Conservation (phyloP, 2,113 vertebrate genomes). For the Eudyptes chrysolophus region DNA sequence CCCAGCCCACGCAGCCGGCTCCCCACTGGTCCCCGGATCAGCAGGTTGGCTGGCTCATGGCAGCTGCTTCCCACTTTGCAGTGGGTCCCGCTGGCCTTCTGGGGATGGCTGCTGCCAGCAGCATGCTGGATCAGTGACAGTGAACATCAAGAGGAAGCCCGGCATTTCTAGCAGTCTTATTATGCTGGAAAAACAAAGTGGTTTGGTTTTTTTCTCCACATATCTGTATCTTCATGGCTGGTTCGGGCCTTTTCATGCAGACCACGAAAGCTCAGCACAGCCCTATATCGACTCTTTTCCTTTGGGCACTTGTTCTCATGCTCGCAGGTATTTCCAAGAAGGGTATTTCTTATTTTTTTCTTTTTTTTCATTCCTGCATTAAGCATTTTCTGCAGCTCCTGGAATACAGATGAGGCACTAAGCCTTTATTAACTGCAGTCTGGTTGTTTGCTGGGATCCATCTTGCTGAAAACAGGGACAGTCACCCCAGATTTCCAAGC, state of each 20-base stretch:
- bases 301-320: neutral
- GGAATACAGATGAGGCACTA: neutral
- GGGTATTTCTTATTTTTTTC: neutral
- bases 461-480: neutral
- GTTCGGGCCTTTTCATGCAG: neutral
- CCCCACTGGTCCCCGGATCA: accelerated
- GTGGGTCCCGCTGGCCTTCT: accelerated
- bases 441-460: neutral
- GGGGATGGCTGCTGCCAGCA: accelerated
- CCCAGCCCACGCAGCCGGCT: neutral
- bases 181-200: neutral
- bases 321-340: neutral
- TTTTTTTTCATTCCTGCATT: neutral
- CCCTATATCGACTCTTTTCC: accelerated
- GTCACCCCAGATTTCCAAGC: neutral
- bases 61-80: neutral
- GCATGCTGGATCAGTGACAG: accelerated
- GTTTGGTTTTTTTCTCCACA: neutral
- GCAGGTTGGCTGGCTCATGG: neutral
- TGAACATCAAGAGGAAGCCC: neutral
- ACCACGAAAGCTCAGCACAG: neutral
- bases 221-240: neutral
- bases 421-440: neutral
- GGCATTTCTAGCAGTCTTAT: neutral
- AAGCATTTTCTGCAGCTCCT: neutral